Percentiles rank a stretch among this genome's conserved stretches.
Conservation (phyloP, 2,888 invertebrate genomes). For the Platypus cylindrus region DNA sequence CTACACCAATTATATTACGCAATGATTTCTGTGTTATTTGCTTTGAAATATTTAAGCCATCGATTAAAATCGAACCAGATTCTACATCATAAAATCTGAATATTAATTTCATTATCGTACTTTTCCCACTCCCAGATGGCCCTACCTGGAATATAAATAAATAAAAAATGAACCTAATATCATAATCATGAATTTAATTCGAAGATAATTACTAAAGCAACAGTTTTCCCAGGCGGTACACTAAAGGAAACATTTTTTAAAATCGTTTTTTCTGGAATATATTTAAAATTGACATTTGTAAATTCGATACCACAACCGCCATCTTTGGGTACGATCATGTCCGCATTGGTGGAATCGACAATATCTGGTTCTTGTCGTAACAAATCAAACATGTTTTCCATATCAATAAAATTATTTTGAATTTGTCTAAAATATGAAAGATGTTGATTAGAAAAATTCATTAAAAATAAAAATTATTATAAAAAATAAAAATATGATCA, state of each 20-base stretch:
- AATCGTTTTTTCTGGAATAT: conserved; percentile 64
- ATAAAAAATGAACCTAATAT: conserved; percentile 6
- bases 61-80: conserved; percentile 73
- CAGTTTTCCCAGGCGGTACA: conserved; percentile 72
- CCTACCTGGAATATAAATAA: conserved; percentile 52
- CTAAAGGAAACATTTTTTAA: conserved; percentile 66
- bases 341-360: conserved; percentile 68
- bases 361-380: conserved; percentile 80
- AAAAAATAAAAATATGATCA: no score
- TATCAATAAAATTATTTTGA: conserved; percentile 95
- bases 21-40: conserved; percentile 76
- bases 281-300: conserved; percentile 79
- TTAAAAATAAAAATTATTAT: no score
- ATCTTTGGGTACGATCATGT: conserved; percentile 50
- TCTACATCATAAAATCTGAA: conserved; percentile 95
- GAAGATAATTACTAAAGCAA: conserved; percentile 49
- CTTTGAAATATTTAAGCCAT: conserved; percentile 72
- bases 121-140: conserved; percentile 87
- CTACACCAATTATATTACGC: conserved; percentile 77
- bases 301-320: conserved; percentile 84
- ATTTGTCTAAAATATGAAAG: conserved; percentile 63
- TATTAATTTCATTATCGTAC: conserved; percentile 85
- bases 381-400: conserved; percentile 99
- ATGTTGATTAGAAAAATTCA: no score
- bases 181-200: background rate